Evolutionary conservation across 2,113 vertebrate species (phyloP).

Genomic region (Columbina picui): DNA sequence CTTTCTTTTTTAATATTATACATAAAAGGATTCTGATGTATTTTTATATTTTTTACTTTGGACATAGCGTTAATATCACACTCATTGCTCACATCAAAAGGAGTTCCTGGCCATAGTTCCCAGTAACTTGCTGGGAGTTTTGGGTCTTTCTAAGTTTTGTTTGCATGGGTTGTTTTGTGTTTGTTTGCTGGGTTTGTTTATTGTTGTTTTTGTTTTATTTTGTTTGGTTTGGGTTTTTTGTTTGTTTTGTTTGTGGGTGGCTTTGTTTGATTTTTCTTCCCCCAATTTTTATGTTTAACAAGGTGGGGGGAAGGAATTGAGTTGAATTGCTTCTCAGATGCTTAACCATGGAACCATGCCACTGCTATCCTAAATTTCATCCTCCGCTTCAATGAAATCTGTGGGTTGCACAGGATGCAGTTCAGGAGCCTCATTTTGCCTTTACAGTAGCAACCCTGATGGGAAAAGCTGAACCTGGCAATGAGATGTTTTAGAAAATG

Average conservation of each 20-base stretch:
- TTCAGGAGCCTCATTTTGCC: background rate
- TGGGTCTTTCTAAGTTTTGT: background rate
- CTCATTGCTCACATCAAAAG: background rate
- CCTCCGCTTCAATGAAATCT: background rate
- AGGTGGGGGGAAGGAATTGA: accelerated
- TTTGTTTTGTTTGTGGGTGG: too few relatives aligned
- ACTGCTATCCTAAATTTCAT: too few relatives aligned
- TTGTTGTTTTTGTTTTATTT: too few relatives aligned
- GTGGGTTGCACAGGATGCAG: too few relatives aligned
- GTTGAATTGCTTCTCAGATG: background rate
- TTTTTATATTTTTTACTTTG: background rate
- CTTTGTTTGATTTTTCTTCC: background rate
- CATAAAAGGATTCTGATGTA: background rate
- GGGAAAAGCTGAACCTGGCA: background rate
- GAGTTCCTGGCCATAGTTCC: background rate
- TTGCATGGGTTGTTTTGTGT: too few relatives aligned
- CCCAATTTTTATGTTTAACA: background rate
- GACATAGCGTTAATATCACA: background rate
- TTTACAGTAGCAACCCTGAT: background rate
- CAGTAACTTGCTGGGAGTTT: background rate
- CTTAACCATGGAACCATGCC: background rate
- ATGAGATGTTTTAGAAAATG: background rate
- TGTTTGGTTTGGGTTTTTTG: too few relatives aligned
- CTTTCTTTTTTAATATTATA: background rate
- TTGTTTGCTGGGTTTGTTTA: too few relatives aligned